phyloP scores from a whole-genome alignment of 2,888 invertebrate species.

The Poecilobothrus nobilitatus region DNA sequence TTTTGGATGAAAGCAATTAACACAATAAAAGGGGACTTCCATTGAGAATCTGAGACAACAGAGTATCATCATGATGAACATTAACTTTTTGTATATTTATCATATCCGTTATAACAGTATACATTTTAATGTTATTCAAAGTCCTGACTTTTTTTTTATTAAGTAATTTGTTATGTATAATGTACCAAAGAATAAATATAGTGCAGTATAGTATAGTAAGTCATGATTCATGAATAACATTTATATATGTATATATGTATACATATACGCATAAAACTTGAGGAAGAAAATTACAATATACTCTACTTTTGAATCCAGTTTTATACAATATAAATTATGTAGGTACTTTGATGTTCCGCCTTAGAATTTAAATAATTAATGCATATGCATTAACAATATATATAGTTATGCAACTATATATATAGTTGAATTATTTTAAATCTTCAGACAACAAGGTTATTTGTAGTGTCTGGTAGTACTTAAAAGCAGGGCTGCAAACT shows the following conservation, averaged over 20 bases:
- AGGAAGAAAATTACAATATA: background rate
- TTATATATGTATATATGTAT: too few relatives aligned
- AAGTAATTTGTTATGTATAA: too few relatives aligned
- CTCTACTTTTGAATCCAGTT: background rate
- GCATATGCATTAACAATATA: too few relatives aligned
- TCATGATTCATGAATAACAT: too few relatives aligned
- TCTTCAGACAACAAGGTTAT: too few relatives aligned
- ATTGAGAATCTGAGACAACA: background rate
- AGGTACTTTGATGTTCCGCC: background rate
- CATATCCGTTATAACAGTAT: background rate
- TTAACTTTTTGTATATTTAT: background rate
- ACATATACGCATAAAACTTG: too few relatives aligned
- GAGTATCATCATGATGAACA: background rate
- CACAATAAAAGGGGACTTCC: background rate
- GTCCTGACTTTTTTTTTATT: background rate
- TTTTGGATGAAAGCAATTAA: slow-evolving; percentile 5
- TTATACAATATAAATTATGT: background rate
- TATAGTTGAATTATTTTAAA: too few relatives aligned
- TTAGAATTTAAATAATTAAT: background rate
- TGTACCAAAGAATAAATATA: too few relatives aligned
- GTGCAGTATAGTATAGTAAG: too few relatives aligned
- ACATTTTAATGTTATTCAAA: background rate
- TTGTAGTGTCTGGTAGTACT: too few relatives aligned
- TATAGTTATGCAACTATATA: too few relatives aligned
- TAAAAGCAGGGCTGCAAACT: too few relatives aligned